Evolutionary conservation across 2,797 vertebrate genomes (phyloP).

Genomic region (Sitta carolinensis): DNA sequence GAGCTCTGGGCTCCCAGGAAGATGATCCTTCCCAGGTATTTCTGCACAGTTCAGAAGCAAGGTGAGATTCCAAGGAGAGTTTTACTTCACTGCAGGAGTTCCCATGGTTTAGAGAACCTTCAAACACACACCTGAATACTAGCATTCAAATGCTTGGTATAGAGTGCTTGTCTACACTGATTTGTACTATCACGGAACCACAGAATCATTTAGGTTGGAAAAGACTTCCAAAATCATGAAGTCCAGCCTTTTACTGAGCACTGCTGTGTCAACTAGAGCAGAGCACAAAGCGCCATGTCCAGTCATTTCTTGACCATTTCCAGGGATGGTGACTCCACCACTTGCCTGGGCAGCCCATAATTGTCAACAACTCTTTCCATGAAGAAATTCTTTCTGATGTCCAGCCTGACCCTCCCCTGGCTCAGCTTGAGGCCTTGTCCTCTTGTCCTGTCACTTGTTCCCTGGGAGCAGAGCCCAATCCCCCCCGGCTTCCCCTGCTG

Average conservation of each 20-base stretch:
- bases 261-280: neutral
- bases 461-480: rapidly evolving
- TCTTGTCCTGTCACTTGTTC: neutral
- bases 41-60: neutral
- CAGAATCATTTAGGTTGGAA: neutral
- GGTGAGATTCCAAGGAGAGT: neutral
- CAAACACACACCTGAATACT: neutral
- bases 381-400: neutral
- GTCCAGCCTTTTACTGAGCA: neutral
- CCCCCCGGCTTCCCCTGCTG: rapidly evolving
- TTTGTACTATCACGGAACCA: neutral
- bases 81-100: neutral
- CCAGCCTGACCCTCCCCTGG: neutral
- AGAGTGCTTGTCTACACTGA: neutral
- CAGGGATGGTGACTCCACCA: neutral
- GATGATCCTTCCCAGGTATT: neutral
- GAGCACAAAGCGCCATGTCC: rapidly evolving
- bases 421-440: neutral
- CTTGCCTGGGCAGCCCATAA: neutral
- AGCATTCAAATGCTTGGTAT: neutral
- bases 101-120: neutral
- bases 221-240: neutral
- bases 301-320: neutral
- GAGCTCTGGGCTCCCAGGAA: neutral
- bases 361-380: rapidly evolving